These are phyloP conservation scores for Nixonia krombeini DNA, from an alignment of 1,140 invertebrate species.

Conservation along the genomic window DNA sequence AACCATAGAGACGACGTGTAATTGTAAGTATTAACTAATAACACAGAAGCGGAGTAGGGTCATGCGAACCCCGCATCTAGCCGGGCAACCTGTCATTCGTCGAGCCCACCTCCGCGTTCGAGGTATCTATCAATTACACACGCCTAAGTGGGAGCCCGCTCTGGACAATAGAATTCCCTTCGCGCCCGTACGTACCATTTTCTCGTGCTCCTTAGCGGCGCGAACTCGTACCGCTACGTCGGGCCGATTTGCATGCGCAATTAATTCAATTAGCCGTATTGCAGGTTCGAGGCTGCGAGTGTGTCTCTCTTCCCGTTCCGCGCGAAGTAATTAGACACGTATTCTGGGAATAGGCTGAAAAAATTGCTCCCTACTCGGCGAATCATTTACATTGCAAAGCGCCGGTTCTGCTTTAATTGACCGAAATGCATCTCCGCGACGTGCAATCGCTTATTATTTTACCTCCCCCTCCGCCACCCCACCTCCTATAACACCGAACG, in stretches of 20 bases:
- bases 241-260: conserved; percentile 51
- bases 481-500: too few relatives aligned
- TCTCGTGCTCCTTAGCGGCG: conserved; percentile 13
- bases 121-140: conserved; percentile 53
- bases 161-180: conserved; percentile 51
- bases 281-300: conserved; percentile 15
- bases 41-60: conserved; percentile 46
- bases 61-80: conserved; percentile 44
- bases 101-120: conserved; percentile 27
- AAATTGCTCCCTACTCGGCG: conserved; percentile 40
- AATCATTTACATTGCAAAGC: conserved; percentile 48
- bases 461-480: too few relatives aligned
- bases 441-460: too few relatives aligned
- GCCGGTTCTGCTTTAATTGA: conserved; percentile 42
- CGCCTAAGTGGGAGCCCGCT: conserved; percentile 37
- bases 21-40: conserved; percentile 65
- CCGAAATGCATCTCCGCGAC: conserved; percentile 47
- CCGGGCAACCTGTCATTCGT: conserved; percentile 53
- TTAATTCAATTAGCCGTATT: conserved; percentile 55
- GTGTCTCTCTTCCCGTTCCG: conserved; percentile 34
- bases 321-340: conserved; percentile 46
- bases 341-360: conserved; percentile 46
- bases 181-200: conserved; percentile 12
- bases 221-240: not conserved
- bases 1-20: conserved; percentile 57